Base-by-base conservation (phyloP, 2,888 invertebrate species). In the Metopia argyrocephala region DNA sequence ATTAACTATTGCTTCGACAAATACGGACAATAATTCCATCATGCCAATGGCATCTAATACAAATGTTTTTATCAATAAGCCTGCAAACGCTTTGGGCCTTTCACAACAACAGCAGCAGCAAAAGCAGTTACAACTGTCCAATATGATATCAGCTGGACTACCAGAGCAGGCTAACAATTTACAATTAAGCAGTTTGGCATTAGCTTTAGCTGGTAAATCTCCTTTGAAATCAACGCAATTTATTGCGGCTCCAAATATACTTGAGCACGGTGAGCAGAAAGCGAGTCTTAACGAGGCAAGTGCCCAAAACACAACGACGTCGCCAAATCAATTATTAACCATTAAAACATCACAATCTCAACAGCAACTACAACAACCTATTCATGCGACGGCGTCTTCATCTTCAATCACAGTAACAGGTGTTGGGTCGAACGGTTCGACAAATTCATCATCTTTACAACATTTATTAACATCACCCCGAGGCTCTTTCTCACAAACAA, bases 211-310 rank as follows among this genome's bases (percentile, higher is more conserved):
- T 59, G 86, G 89, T 56, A 86, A 87, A 79, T 84, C 85, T 70
- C 85, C 85, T 64, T 50, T 85, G 4, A 86, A 85, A 79, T 78
- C 86, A 28, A 79, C 83, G 76, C 64, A 84, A 79, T 69, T 84
- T 69, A 69, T 71, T 65, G 86, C 86, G 83, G 87, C 88, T 84
- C 87, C 87, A 84, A 88, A 89, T 83, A 89, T 89, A 82, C 88
- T 89, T 86, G 90, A 90, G 88, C 90, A 90, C 87, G 90, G 91
- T 90, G 90, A 91, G 89, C 88, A 89, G 88, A 89, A 88, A 87
- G 87, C 88, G 89, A 87, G 87, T 88, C 88, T 87, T 85, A 89
- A 92, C 87, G 92, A 92, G 92, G 92, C 92, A 92, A 92, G 89
- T 89, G 89, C 89, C 89, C 87, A 87, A 85, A 86, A 85, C 86